Evolutionary conservation across 1,140 invertebrate species (phyloP).

Genomic region (Portunus trituberculatus): DNA sequence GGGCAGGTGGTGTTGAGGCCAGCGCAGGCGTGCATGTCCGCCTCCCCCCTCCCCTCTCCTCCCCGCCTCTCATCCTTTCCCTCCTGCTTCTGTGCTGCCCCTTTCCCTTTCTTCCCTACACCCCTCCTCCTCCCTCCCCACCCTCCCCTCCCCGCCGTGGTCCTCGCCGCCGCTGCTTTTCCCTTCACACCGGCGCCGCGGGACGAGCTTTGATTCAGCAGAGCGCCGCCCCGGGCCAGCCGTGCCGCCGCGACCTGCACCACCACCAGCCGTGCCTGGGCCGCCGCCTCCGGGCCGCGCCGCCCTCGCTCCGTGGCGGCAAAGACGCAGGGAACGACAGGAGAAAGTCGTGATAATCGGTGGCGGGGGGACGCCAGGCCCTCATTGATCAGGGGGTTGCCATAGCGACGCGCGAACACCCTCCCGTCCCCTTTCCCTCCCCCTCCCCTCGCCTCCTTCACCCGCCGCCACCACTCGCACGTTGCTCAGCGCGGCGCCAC

Average conservation of each 20-base stretch:
- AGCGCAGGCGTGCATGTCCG: slow-evolving; percentile 4
- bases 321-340: slow-evolving; percentile 42
- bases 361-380: slow-evolving; percentile 66
- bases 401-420: slow-evolving; percentile 60
- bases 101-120: neutral
- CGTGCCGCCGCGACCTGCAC: neutral
- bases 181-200: neutral
- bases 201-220: neutral
- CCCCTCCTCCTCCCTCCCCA: neutral
- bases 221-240: neutral
- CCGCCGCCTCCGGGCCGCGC: neutral
- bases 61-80: slow-evolving; percentile 8
- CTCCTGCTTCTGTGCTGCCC: neutral
- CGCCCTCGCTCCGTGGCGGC: neutral
- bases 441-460: neutral
- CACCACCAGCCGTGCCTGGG: neutral
- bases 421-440: neutral
- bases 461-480: slow-evolving; percentile 49
- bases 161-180: neutral
- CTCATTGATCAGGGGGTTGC: slow-evolving; percentile 74
- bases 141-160: neutral
- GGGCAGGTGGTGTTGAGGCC: neutral
- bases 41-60: neutral
- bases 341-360: slow-evolving; percentile 69
- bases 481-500: slow-evolving; percentile 60